Percentiles rank a stretch among this genome's conserved stretches.
These are phyloP conservation scores for Sialia sialis DNA, from an alignment of 2,113 vertebrate species.

Conservation along the genomic window DNA sequence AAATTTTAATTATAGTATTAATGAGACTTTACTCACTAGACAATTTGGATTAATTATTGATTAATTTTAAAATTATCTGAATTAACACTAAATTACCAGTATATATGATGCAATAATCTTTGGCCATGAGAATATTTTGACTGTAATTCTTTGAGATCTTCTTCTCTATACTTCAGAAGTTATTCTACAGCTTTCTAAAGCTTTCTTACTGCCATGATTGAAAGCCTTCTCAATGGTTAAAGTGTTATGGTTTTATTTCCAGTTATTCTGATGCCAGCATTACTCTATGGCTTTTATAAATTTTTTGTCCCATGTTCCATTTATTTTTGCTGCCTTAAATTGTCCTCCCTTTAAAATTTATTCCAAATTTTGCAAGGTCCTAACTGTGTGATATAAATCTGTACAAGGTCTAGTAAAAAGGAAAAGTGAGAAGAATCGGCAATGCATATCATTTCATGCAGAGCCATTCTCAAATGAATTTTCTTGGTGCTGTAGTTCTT, in stretches of 20 bases:
- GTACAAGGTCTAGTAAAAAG: not conserved
- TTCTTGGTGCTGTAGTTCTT: not conserved
- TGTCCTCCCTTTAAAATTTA: not conserved
- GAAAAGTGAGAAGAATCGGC: not conserved
- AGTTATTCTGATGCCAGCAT: not conserved
- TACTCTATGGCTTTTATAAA: not conserved
- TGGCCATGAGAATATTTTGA: not conserved
- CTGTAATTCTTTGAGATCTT: not conserved
- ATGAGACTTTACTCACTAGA: not conserved
- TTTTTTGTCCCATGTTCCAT: not conserved
- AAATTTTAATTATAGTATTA: not conserved
- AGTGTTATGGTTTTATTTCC: too few relatives aligned
- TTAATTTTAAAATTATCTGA: not conserved
- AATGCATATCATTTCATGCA: not conserved
- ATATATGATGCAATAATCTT: not conserved
- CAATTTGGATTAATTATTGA: not conserved
- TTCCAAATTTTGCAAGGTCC: not conserved
- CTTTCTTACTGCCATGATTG: not conserved
- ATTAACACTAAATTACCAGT: not conserved
- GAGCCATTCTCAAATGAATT: not conserved
- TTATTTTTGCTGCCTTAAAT: not conserved
- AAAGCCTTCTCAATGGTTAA: not conserved
- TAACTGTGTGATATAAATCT: not conserved
- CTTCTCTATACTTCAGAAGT: not conserved
- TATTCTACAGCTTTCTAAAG: not conserved